phyloP scores from a whole-genome alignment of 2,113 vertebrate species.

The Brachyhypopomus occidentalis region DNA sequence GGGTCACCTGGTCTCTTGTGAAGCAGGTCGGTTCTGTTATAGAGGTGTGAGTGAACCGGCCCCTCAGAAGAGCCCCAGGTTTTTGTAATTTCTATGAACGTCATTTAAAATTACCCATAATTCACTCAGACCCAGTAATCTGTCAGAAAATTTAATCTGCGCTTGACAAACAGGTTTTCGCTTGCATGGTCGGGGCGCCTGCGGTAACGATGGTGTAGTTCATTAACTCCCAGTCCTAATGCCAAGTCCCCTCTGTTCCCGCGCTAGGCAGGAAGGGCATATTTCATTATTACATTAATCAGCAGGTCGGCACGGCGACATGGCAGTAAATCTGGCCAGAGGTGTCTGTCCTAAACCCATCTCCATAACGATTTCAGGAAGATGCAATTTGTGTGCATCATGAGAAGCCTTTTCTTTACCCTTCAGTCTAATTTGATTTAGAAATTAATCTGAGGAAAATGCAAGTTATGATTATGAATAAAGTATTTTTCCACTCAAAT shows the following conservation, averaged over 20 bases:
- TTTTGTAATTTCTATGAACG: slow-evolving; percentile 35
- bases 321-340: slow-evolving; percentile 43
- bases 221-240: slow-evolving; percentile 50
- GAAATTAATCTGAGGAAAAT: slow-evolving; percentile 28
- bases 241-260: slow-evolving; percentile 24
- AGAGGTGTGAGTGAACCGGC: not conserved
- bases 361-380: not conserved
- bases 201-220: slow-evolving; percentile 44
- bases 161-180: slow-evolving; percentile 42
- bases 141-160: slow-evolving; percentile 54
- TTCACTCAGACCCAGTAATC: slow-evolving; percentile 45
- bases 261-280: slow-evolving; percentile 30
- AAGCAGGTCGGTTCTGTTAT: too few species aligned
- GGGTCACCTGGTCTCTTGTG: too few species aligned
- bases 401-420: not conserved
- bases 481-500: slow-evolving; percentile 13
- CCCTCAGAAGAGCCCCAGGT: not conserved
- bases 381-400: slow-evolving; percentile 37
- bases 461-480: slow-evolving; percentile 29
- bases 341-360: slow-evolving; percentile 27
- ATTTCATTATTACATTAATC: slow-evolving; percentile 58
- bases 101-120: slow-evolving; percentile 44
- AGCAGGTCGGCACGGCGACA: slow-evolving; percentile 14
- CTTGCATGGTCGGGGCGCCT: slow-evolving; percentile 13
- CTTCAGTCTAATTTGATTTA: slow-evolving; percentile 38